These are phyloP conservation scores for Xyrichtys novacula DNA, from an alignment of 2,797 vertebrate genomes.

Conservation along the genomic window DNA sequence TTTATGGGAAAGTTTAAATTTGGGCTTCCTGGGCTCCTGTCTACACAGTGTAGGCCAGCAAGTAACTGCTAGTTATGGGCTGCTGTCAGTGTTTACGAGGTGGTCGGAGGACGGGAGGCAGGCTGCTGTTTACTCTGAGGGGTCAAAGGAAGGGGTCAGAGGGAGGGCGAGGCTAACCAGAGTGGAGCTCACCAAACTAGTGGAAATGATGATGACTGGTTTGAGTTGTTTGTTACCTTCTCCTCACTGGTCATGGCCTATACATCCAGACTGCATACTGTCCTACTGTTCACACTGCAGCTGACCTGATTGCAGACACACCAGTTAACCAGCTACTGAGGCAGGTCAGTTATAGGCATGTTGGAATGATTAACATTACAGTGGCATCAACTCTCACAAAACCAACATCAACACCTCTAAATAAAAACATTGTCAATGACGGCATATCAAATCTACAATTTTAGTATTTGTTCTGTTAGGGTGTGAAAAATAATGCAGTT, in stretches of 20 bases:
- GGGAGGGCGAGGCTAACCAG: slow-evolving; percentile 37
- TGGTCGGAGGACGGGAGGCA: slow-evolving; percentile 70
- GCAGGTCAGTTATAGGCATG: too few species aligned
- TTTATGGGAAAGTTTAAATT: slow-evolving; percentile 79
- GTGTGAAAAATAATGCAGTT: too few species aligned
- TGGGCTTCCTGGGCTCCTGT: slow-evolving; percentile 44
- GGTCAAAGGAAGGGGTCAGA: slow-evolving; percentile 71
- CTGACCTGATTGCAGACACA: too few species aligned
- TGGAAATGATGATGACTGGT: slow-evolving; percentile 64
- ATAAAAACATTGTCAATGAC: too few species aligned
- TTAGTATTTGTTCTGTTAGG: too few species aligned
- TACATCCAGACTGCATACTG: too few species aligned
- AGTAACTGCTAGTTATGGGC: slow-evolving; percentile 69
- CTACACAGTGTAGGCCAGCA: slow-evolving; percentile 39
- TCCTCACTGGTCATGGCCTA: not conserved
- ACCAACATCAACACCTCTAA: too few species aligned
- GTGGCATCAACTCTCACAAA: too few species aligned
- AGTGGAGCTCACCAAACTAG: slow-evolving; percentile 49
- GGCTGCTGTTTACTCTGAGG: slow-evolving; percentile 46
- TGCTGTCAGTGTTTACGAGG: slow-evolving; percentile 80
- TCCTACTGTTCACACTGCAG: too few species aligned
- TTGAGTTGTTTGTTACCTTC: slow-evolving; percentile 43
- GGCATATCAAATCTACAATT: too few species aligned
- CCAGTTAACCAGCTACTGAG: too few species aligned
- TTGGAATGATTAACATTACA: too few species aligned